Evolutionary conservation across 2,888 invertebrate species (phyloP).

Genomic region (Cryptophagus acutangulus): DNA sequence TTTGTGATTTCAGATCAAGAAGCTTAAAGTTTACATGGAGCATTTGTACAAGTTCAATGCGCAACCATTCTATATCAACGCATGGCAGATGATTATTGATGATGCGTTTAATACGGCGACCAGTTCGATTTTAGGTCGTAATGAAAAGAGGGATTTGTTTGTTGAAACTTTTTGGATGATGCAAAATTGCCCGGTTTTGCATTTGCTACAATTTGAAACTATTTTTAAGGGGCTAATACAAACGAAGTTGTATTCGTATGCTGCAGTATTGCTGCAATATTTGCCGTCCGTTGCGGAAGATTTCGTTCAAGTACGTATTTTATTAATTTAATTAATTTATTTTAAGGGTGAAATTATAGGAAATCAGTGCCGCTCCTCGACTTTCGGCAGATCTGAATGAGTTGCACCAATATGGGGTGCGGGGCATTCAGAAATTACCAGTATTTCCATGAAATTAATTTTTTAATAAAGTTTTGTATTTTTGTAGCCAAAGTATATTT

Average conservation of each 20-base stretch:
- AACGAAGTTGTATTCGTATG: conserved; percentile 28
- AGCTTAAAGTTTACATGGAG: conserved; percentile 34
- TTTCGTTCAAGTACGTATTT: no score
- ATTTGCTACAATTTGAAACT: conserved; percentile 34
- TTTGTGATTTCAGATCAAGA: conserved; percentile 30
- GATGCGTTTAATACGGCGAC: conserved; percentile 26
- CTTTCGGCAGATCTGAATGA: no score
- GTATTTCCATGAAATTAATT: no score
- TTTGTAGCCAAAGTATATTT: no score
- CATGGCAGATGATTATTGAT: conserved; percentile 38
- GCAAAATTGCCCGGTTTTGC: conserved; percentile 38
- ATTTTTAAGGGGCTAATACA: conserved; percentile 30
- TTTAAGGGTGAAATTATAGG: no score
- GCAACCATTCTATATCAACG: conserved; percentile 35
- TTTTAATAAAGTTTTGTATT: no score
- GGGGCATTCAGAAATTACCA: no score
- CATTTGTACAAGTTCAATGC: conserved; percentile 30
- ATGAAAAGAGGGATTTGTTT: conserved; percentile 22
- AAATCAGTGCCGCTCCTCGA: no score
- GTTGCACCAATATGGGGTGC: no score
- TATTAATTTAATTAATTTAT: no score
- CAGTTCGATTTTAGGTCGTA: conserved; percentile 10
- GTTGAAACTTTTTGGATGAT: conserved; percentile 32
- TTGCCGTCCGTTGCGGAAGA: no score
- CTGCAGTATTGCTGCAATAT: conserved; percentile 35